Percentiles rank a stretch among this genome's conserved stretches.
These are phyloP conservation scores for Zaprionus vittiger DNA, from an alignment of 1,140 invertebrate species.

Conservation along the genomic window DNA sequence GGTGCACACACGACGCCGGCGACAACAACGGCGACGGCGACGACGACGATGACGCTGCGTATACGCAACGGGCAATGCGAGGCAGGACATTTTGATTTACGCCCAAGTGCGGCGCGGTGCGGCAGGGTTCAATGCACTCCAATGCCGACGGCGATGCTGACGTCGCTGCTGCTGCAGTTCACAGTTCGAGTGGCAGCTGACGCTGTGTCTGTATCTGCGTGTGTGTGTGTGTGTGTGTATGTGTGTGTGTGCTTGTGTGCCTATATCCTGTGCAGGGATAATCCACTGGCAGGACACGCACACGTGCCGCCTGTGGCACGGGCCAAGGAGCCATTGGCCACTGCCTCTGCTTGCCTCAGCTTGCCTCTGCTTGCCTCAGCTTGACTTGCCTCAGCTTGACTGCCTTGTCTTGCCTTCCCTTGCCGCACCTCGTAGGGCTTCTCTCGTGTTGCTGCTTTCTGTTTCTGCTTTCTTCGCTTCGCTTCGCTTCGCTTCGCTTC, in stretches of 20 bases:
- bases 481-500: constrained; percentile 49
- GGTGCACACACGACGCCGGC: neutral
- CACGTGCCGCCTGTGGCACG: constrained; percentile 55
- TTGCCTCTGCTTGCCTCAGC: constrained; percentile 33
- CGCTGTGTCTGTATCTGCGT: constrained; percentile 6
- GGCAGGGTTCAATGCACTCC: constrained; percentile 68
- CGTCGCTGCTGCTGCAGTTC: constrained; percentile 15
- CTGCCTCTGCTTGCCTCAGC: constrained; percentile 45
- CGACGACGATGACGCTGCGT: constrained; percentile 46
- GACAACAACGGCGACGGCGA: too few species aligned
- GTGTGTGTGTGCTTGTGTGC: constrained; percentile 3
- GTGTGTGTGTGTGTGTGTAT: constrained; percentile 13
- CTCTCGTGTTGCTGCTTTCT: constrained; percentile 49
- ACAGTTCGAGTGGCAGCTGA: constrained; percentile 22
- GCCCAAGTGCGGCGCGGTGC: constrained; percentile 49
- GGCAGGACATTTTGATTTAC: constrained; percentile 67
- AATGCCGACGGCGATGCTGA: constrained; percentile 7
- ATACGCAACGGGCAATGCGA: constrained; percentile 65
- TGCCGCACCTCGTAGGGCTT: constrained; percentile 51
- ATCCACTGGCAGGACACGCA: constrained; percentile 67
- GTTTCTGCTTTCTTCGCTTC: constrained; percentile 30
- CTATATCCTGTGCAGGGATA: constrained; percentile 46
- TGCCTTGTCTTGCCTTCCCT: neutral
- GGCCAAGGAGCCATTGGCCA: constrained; percentile 54
- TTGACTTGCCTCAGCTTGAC: neutral